These are phyloP conservation scores for Lagodon rhomboides DNA, from an alignment of 2,797 vertebrate species.

Conservation along the genomic window DNA sequence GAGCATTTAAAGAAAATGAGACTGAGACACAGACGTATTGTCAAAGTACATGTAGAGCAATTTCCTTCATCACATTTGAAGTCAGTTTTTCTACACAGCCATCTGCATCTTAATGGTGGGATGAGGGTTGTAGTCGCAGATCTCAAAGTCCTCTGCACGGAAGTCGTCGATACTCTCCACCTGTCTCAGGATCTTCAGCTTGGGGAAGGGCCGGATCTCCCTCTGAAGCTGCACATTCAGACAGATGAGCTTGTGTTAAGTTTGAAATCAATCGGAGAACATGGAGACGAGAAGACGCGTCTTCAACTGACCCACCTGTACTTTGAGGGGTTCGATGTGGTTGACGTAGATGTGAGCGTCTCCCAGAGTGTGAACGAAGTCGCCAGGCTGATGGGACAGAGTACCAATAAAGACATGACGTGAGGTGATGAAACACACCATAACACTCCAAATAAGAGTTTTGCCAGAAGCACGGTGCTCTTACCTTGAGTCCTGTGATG, in stretches of 20 bases:
- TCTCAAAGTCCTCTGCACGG: constrained; percentile 92
- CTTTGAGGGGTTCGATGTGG: constrained; percentile 92
- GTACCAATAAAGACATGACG: neutral
- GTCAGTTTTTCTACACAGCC: constrained; percentile 87
- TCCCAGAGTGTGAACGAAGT: constrained; percentile 96
- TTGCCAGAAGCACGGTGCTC: neutral
- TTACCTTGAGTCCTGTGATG: constrained; percentile 93
- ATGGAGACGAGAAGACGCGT: fast-evolving
- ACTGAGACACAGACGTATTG: neutral
- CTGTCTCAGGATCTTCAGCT: constrained; percentile 90
- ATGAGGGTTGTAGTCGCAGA: constrained; percentile 93
- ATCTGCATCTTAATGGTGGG: constrained; percentile 97
- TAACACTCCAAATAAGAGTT: neutral
- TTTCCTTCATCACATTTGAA: neutral
- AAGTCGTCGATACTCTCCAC: constrained; percentile 92
- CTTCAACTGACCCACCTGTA: constrained; percentile 86
- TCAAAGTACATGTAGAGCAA: neutral
- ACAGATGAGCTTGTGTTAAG: neutral
- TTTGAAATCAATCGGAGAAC: neutral
- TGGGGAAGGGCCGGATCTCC: constrained; percentile 93
- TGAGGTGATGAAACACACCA: neutral
- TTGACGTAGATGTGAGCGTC: constrained; percentile 96
- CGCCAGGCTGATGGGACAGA: constrained; percentile 87
- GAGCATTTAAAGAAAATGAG: neutral
- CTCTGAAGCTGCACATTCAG: constrained; percentile 89